Evolutionary conservation across 2,797 vertebrate species (phyloP), one percentile per base, ranked within the genome.

Genomic region (Acrossocheilus wenchowensis): DNA sequence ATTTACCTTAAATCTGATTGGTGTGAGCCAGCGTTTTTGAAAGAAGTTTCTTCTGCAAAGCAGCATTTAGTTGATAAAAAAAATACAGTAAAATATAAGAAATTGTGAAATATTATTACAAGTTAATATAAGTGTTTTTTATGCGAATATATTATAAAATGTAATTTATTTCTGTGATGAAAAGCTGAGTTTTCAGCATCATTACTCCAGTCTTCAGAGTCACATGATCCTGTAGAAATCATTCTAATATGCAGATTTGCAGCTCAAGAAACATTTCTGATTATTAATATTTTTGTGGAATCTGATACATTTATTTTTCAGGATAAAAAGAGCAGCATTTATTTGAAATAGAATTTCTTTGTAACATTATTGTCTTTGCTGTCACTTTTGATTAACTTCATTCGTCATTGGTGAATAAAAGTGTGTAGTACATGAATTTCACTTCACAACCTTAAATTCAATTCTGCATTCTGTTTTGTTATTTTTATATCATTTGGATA

Each of bases 1-100:
- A 21, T 73, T 87, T 86, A 84, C 81, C 30, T 39, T n/a, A 79
- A 81, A 34, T 81, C 62, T 71, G 45, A 39, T 10, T 17, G 26
- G 26, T 36, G 60, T 14, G 41, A 48, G 14, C n/a, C 52, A 39
- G 23, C n/a, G 39, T 6, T 45, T 45, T 45, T 72, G 19, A 72
- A 64, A 15, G 26, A 15, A 64, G n/a, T 64, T 5, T 64, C 11
- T 23, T 43, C 4, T 43, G 36, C n/a, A 7, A 26, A 6, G 12
- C 71, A 26, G 23, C 6, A 73, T 45, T 73, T 73, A 73, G 26
- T 45, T 45, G 12, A 45, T 26, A 12, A 26, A 26, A 26, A 72
- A 43, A 43, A 72, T 14, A 10, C 7, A 10, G 7, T 19, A 36
- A 19, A 21, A 62, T 26, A n/a, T 4, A 12, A 62, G 3, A 36